Conservation (phyloP, 2,797 vertebrate species). For the Glossophaga mutica region DNA sequence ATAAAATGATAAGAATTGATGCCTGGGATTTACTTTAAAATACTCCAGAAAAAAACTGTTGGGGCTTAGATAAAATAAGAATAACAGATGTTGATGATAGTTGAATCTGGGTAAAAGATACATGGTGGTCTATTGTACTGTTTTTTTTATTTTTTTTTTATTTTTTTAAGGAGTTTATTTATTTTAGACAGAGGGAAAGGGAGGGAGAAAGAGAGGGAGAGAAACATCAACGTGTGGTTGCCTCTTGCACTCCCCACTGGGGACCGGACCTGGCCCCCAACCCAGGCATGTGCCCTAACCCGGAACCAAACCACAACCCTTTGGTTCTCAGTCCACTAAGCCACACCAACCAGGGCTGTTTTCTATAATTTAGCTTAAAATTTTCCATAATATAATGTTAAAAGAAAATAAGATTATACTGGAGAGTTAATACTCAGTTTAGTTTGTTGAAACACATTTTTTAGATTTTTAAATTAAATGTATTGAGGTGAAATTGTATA, state of each 20-base stretch:
- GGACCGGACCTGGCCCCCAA: too few relatives aligned
- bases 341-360: neutral
- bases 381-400: neutral
- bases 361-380: neutral
- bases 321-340: too few relatives aligned
- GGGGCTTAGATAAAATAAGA: neutral
- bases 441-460: neutral
- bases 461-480: too few relatives aligned
- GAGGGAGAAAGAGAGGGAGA: too few relatives aligned
- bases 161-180: too few relatives aligned
- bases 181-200: too few relatives aligned
- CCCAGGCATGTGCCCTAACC: too few relatives aligned
- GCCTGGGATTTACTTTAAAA: slow-evolving; percentile 37
- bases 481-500: too few relatives aligned
- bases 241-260: too few relatives aligned
- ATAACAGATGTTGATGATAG: neutral
- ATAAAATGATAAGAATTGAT: neutral
- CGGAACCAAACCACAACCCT: too few relatives aligned
- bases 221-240: too few relatives aligned
- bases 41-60: neutral
- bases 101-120: neutral
- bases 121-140: neutral
- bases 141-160: too few relatives aligned
- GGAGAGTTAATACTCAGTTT: neutral
- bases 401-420: slow-evolving; percentile 5